Base-by-base conservation (phyloP, 2,888 invertebrate genomes). In the Xestia sexstrigata region DNA sequence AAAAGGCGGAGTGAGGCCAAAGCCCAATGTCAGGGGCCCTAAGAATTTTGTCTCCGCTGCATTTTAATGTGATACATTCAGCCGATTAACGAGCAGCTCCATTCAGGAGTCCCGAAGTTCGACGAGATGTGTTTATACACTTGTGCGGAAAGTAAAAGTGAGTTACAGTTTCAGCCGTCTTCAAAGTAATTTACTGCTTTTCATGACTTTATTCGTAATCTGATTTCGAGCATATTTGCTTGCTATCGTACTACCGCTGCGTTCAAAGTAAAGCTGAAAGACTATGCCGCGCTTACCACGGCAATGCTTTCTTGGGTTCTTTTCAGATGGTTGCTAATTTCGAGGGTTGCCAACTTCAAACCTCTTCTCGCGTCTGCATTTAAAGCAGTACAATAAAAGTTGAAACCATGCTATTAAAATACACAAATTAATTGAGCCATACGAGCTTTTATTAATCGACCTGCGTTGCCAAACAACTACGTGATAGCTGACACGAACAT, bases 1-100 rank as follows among this genome's bases (percentile, higher is more conserved):
- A 95, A 96, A 96, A 95, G 93, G 91, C 92, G 90, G 82, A 87
- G 87, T 92, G 92, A 95, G 96, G 96, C 93, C 95, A 92, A 90
- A 91, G 87, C 91, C 92, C 96, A 96, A 96, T 96, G 96, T 96
- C 96, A 96, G 96, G 96, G 95, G 96, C 95, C 96, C 95, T 94
- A 93, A 92, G 93, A 94, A 93, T 94, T 93, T 94, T 92, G 92
- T 92, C 89, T 92, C 89, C 76, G 85, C 76, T 88, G 90, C 88
- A 91, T 90, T 91, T 91, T 86, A 84, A 84, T 86, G 73, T 47
- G 79, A 77, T 82, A 79, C 71, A 74, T 74, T 80, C 77, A 75
- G 74, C 60, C 60, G 76, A 85, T 82, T 84, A 79, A 82, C 58
- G 75, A 62, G 72, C 67, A 60, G 55, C 70, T 78, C 68, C 78